Conservation (phyloP, 2,888 invertebrate genomes). For the Xanthia togata region DNA sequence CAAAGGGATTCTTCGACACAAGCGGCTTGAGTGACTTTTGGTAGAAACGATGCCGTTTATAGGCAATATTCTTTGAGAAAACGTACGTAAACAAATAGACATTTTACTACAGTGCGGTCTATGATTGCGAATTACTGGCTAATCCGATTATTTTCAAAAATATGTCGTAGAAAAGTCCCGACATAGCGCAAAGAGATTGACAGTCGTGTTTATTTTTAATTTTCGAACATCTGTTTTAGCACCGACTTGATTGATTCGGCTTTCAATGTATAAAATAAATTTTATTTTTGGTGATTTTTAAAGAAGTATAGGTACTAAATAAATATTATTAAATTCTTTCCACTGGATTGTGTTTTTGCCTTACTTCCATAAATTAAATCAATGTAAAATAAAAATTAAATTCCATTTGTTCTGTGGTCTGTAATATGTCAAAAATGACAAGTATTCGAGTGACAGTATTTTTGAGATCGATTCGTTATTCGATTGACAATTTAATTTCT, state of each 20-base stretch:
- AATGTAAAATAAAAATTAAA: neutral
- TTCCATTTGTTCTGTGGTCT: neutral
- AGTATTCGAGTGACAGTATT: neutral
- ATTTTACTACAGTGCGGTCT: constrained; percentile 80
- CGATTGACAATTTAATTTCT: constrained; percentile 40
- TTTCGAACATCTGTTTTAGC: constrained; percentile 61
- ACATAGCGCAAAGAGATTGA: constrained; percentile 77
- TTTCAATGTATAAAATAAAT: neutral
- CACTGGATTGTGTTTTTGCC: neutral
- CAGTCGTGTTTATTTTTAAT: constrained; percentile 70
- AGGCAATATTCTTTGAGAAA: constrained; percentile 90
- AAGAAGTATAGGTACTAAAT: neutral
- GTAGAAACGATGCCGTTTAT: constrained; percentile 89
- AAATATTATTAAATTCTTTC: too few species aligned
- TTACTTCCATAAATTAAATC: neutral
- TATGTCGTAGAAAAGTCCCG: constrained; percentile 75
- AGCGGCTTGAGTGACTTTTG: constrained; percentile 88
- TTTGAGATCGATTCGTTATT: constrained; percentile 12
- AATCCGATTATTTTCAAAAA: constrained; percentile 76
- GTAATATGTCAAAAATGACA: neutral
- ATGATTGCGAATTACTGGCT: constrained; percentile 68
- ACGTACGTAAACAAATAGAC: constrained; percentile 90
- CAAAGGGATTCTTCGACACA: constrained; percentile 87
- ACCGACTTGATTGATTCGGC: constrained; percentile 38
- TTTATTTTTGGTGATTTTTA: neutral